These are phyloP conservation scores for Ditylenchus weischeri DNA, from an alignment of 2,888 invertebrate species.

Conservation along the genomic window DNA sequence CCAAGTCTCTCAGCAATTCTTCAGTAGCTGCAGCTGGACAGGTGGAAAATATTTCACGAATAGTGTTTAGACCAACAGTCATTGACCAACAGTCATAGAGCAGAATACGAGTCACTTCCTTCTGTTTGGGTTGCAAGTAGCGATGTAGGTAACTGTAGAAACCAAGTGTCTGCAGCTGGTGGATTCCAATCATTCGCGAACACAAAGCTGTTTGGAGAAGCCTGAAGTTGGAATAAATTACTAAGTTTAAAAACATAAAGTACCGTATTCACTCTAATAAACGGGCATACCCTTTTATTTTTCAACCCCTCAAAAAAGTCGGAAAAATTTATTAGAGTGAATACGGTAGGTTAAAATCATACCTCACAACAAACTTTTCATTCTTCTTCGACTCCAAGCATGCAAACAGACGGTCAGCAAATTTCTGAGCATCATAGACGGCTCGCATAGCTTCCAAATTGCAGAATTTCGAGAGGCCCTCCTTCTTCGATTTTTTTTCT, in stretches of 20 bases:
- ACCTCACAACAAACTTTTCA: constrained; percentile 71
- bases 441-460: constrained; percentile 92
- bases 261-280: no score
- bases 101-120: constrained; percentile 79
- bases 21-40: constrained; percentile 89
- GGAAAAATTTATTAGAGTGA: no score
- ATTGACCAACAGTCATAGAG: constrained; percentile 76
- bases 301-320: no score
- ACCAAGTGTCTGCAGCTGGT: constrained; percentile 74
- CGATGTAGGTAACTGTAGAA: constrained; percentile 87
- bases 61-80: constrained; percentile 76
- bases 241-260: background rate
- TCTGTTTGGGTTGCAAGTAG: constrained; percentile 88
- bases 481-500: constrained; percentile 52
- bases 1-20: constrained; percentile 84
- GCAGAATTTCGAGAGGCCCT: constrained; percentile 49
- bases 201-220: constrained; percentile 86
- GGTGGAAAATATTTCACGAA: constrained; percentile 85
- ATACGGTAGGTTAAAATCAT: background rate
- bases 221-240: constrained; percentile 68
- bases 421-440: constrained; percentile 86
- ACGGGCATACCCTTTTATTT: no score
- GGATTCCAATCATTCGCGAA: constrained; percentile 91
- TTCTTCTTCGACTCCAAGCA: constrained; percentile 40
- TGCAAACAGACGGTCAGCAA: constrained; percentile 51